These are phyloP conservation scores for Vipera ursinii DNA, from an alignment of 2,797 vertebrate species.

Conservation along the genomic window DNA sequence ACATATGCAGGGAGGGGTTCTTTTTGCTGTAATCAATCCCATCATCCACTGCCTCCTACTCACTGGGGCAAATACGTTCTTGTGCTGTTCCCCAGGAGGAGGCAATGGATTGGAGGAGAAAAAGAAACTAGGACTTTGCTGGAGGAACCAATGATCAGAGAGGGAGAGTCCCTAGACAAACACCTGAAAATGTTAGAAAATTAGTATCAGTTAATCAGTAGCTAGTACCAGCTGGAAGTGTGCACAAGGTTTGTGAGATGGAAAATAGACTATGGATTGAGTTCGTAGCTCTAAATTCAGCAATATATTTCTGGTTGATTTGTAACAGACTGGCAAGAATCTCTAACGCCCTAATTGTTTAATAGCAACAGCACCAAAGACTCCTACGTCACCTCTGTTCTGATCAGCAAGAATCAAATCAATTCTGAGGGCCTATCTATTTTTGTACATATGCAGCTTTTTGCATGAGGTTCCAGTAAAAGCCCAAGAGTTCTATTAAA, in stretches of 20 bases:
- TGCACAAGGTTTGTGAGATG: neutral
- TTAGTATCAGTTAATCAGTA: neutral
- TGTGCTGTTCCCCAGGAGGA: neutral
- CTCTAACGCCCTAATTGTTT: neutral
- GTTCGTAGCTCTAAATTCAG: neutral
- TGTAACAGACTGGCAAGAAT: neutral
- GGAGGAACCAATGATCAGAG: neutral
- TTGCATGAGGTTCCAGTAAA: neutral
- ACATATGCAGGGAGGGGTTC: neutral
- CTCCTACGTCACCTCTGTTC: neutral
- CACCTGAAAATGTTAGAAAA: neutral
- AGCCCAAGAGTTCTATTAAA: neutral
- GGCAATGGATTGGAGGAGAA: neutral
- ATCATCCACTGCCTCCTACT: neutral
- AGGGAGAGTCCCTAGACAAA: neutral
- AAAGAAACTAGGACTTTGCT: neutral
- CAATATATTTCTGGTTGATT: neutral
- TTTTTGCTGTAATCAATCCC: neutral
- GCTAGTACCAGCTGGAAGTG: neutral
- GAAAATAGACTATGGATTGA: neutral
- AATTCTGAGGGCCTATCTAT: neutral
- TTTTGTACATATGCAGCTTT: neutral
- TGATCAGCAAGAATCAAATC: neutral
- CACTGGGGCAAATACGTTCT: neutral
- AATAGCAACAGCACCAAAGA: neutral